phyloP scores from a whole-genome alignment of 2,113 vertebrate species.

The Delphinapterus leucas region DNA sequence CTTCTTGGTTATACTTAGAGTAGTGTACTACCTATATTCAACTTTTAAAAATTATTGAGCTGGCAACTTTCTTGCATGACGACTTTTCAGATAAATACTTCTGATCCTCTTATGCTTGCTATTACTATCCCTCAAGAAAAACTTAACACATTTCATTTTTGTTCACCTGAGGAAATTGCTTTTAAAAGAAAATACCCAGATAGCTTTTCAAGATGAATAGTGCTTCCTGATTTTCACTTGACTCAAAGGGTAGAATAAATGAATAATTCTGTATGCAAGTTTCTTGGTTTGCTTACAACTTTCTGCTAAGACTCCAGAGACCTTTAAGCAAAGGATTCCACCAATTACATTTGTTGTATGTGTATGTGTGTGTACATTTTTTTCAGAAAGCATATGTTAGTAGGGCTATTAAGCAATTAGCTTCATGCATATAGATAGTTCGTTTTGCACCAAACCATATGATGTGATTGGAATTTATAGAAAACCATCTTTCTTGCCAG shows the following conservation, averaged over 20 bases:
- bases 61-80: background rate
- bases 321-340: constrained; percentile 70
- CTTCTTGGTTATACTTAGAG: background rate
- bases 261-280: constrained; percentile 68
- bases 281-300: constrained; percentile 76
- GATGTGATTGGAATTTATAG: constrained; percentile 79
- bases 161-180: background rate
- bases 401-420: constrained; percentile 79
- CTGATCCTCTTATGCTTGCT: background rate
- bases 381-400: constrained; percentile 77
- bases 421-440: constrained; percentile 78
- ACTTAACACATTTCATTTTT: background rate
- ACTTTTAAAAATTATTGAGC: background rate
- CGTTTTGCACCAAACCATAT: constrained; percentile 79
- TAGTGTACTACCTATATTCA: background rate
- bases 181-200: constrained; percentile 55
- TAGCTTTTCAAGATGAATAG: constrained; percentile 38
- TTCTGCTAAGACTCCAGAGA: constrained; percentile 65
- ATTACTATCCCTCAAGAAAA: constrained; percentile 16
- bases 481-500: constrained; percentile 76
- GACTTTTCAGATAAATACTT: constrained; percentile 25
- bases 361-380: constrained; percentile 69
- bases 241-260: constrained; percentile 61
- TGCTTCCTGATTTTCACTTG: constrained; percentile 36
- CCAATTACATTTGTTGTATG: constrained; percentile 75